Percentiles rank a stretch among this genome's conserved stretches.
Conservation (phyloP, 1,140 invertebrate genomes). For the Zaprionus inermis region DNA sequence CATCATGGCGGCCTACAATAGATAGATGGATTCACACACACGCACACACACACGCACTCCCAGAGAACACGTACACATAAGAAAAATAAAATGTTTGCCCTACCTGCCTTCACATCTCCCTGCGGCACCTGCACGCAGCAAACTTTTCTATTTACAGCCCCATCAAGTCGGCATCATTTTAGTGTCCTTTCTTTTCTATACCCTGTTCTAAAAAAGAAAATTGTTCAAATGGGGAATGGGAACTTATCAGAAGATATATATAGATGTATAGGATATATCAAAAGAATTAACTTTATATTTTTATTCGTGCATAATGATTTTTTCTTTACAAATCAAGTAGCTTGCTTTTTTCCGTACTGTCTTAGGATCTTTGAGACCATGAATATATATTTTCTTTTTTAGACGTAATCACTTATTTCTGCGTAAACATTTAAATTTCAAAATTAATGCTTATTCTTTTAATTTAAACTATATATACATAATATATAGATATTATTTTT, state of each 20-base stretch:
- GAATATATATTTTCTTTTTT: too few species aligned
- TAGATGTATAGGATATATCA: background rate
- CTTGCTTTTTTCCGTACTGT: too few species aligned
- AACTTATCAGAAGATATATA: background rate
- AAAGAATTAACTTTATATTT: too few species aligned
- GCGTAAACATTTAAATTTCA: too few species aligned
- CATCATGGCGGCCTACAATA: constrained; percentile 56
- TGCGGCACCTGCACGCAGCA: constrained; percentile 52
- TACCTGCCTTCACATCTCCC: background rate
- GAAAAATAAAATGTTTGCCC: constrained; percentile 1
- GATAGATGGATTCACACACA: constrained; percentile 39
- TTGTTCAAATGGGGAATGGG: background rate
- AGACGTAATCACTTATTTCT: too few species aligned
- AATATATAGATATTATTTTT: too few species aligned
- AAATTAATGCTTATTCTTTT: too few species aligned
- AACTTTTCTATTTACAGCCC: constrained; percentile 77
- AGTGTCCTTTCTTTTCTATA: constrained; percentile 44
- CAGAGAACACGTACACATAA: background rate
- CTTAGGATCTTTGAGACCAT: too few species aligned
- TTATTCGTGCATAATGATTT: too few species aligned
- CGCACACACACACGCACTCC: constrained; percentile 5
- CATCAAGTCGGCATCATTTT: constrained; percentile 71
- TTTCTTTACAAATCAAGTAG: too few species aligned
- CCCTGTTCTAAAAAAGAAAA: background rate
- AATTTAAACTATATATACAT: too few species aligned